phyloP scores from a whole-genome alignment of 2,888 invertebrate species.

The Archips xylosteana region DNA sequence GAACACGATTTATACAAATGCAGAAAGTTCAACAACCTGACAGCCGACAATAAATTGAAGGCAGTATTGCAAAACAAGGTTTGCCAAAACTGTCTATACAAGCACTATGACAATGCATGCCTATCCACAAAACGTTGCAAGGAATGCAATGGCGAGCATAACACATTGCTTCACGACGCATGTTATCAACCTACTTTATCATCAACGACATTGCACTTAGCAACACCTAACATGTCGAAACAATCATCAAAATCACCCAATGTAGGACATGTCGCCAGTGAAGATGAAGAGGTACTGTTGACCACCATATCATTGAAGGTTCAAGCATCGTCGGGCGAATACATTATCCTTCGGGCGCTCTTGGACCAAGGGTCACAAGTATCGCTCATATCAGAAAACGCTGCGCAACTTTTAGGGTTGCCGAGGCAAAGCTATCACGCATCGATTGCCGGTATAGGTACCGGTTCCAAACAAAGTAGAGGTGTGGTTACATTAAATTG shows the following conservation, averaged over 20 bases:
- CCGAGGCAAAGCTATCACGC: constrained; percentile 21
- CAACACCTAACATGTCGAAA: neutral
- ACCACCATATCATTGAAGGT: constrained; percentile 27
- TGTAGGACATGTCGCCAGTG: constrained; percentile 23
- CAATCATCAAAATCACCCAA: constrained; percentile 10
- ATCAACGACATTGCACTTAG: neutral
- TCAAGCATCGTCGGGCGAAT: constrained; percentile 15
- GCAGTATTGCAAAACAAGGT: neutral
- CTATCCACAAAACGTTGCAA: constrained; percentile 36
- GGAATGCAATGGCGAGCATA: constrained; percentile 29
- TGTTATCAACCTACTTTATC: neutral
- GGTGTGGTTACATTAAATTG: constrained; percentile 11
- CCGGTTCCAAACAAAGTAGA: constrained; percentile 1
- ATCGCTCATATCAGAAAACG: constrained; percentile 42
- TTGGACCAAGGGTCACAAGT: constrained; percentile 46
- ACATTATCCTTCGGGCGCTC: constrained; percentile 30
- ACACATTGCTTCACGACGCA: constrained; percentile 37
- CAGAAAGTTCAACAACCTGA: neutral
- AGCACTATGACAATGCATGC: constrained; percentile 9
- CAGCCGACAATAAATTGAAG: neutral
- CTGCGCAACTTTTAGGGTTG: constrained; percentile 38
- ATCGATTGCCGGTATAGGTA: constrained; percentile 36
- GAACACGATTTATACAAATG: constrained; percentile 20
- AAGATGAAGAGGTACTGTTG: constrained; percentile 31
- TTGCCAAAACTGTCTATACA: constrained; percentile 6